Evolutionary conservation across 2,113 vertebrate species (phyloP), one percentile per base, ranked within the genome.

Genomic region (Myiozetetes cayanensis): DNA sequence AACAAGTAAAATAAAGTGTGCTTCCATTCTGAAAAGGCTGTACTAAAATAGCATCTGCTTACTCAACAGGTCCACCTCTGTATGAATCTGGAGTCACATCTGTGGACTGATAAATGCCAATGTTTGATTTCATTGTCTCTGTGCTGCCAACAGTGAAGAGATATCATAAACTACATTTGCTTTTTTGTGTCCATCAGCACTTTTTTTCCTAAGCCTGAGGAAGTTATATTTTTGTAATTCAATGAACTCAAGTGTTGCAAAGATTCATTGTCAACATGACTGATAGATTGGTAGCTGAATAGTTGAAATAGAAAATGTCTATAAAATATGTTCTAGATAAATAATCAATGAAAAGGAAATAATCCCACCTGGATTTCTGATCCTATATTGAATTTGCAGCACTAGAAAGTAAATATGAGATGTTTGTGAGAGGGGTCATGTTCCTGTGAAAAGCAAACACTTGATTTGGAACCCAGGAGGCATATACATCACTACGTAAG

Each of bases 21-120:
- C 78, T 87, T 91, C 66, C 62, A 79, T 77, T 94, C 77, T 97
- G 71, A 95, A 97, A 93, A 92, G 67, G 25, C 78, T 66, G 27
- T 31, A 63, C 80, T 83, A 79, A 96, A 95, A 90, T 91, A 95
- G 78, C 37, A 30, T 80, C 72, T 94, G 66, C 77, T 93, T 96
- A 68, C 47, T 86, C 68, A 94, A 93, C 85, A 90, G 86, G 75
- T 72, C 71, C 66, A 65, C 47, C 65, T 92, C 85, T 41, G 35
- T 46, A 53, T 33, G 37, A 76, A 47, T 50, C 70, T 93, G 35
- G 30, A 92, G 41, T 83, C 70, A 80, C 19, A 76, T 70, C 67
- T 85, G 79, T 53, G 87, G n/a, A 81, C 61, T 49, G 73, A 90
- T 65, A 72, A 80, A 80, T 77, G 39, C 58, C 35, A 43, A 1